A percentile compares a stretch with the other conserved stretches of the same genome.
Conservation (phyloP, 1,140 invertebrate genomes). For the Zaprionus africanus region DNA sequence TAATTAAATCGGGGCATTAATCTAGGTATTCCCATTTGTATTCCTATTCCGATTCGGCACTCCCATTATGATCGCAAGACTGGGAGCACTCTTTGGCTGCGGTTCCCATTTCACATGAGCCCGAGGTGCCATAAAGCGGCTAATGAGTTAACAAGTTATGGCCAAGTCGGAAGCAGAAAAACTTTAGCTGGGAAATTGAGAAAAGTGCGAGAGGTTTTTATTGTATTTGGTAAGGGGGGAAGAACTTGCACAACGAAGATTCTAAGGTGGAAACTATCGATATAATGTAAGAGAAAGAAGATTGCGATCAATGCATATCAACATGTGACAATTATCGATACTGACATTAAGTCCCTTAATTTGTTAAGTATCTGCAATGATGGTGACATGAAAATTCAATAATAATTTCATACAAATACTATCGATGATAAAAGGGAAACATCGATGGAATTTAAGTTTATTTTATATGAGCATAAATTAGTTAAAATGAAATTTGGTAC, state of each 20-base stretch:
- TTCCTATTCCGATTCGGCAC: neutral
- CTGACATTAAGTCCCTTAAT: rapidly evolving
- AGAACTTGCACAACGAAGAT: neutral
- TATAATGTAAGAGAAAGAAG: no score
- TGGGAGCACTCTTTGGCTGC: neutral
- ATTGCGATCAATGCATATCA: no score
- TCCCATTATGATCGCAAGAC: conserved; percentile 10
- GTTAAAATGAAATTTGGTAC: no score
- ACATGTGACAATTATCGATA: no score
- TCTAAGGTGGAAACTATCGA: neutral
- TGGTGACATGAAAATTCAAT: no score
- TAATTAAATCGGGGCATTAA: conserved; percentile 68
- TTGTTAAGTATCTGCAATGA: no score
- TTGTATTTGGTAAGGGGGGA: neutral
- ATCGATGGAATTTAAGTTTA: no score
- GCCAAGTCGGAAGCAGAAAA: conserved; percentile 5
- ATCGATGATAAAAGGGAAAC: no score
- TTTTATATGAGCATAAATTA: no score
- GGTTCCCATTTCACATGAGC: conserved; percentile 4
- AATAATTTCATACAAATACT: no score
- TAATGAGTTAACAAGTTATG: conserved; percentile 24
- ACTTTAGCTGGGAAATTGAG: neutral
- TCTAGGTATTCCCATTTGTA: conserved; percentile 34
- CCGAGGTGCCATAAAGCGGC: conserved; percentile 33
- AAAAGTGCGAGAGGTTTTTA: neutral